Evolutionary conservation across 2,888 invertebrate species (phyloP).

Genomic region (Smittia sp.): DNA sequence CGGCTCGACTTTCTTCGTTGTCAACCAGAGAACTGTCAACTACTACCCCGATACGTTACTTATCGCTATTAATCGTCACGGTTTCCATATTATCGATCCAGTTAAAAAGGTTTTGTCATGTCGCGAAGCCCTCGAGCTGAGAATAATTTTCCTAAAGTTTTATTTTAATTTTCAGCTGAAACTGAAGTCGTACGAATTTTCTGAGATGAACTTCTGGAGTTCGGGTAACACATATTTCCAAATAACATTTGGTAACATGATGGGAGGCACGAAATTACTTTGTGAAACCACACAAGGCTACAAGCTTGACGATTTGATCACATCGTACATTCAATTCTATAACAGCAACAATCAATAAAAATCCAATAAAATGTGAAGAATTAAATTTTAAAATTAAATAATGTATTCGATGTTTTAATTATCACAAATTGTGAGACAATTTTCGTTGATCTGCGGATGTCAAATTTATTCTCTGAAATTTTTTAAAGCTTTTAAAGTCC

Average conservation of each 20-base stretch:
- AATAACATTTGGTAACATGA: slow-evolving; percentile 91
- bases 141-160: not conserved
- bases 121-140: slow-evolving; percentile 42
- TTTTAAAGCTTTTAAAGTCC: no score
- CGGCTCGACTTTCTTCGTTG: slow-evolving; percentile 93
- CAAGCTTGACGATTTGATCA: slow-evolving; percentile 94
- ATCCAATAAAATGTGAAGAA: not conserved
- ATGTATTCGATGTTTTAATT: no score
- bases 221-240: slow-evolving; percentile 95
- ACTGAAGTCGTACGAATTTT: slow-evolving; percentile 79
- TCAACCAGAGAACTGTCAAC: slow-evolving; percentile 86
- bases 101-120: slow-evolving; percentile 66
- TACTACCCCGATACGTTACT: slow-evolving; percentile 81
- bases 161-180: slow-evolving; percentile 62
- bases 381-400: not conserved
- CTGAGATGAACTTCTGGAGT: slow-evolving; percentile 90
- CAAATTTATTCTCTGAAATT: no score
- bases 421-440: no score
- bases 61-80: slow-evolving; percentile 86
- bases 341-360: slow-evolving; percentile 36
- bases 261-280: slow-evolving; percentile 81
- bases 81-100: slow-evolving; percentile 86
- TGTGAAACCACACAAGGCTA: slow-evolving; percentile 92
- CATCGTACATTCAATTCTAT: slow-evolving; percentile 74
- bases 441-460: no score